These are phyloP conservation scores for Rissa tridactyla DNA, from an alignment of 2,113 vertebrate genomes.

Conservation along the genomic window DNA sequence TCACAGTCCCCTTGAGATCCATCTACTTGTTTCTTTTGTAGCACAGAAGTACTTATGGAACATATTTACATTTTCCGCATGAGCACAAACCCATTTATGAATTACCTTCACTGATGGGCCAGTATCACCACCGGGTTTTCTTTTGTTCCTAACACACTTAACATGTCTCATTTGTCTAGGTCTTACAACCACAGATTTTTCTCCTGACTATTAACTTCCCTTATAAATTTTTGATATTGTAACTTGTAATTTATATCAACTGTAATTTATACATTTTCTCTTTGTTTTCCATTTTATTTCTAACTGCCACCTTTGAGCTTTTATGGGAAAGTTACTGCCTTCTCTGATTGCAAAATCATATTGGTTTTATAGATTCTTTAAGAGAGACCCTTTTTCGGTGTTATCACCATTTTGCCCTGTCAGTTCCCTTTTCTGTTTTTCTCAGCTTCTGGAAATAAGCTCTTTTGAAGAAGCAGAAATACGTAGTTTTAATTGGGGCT, in stretches of 20 bases:
- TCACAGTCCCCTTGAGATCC: neutral
- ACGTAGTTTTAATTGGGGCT: neutral
- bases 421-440: neutral
- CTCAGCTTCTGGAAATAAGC: neutral
- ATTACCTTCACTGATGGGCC: neutral
- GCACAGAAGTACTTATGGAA: neutral
- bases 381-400: accelerated
- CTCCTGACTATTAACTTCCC: neutral
- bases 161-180: neutral
- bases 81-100: neutral
- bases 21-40: neutral
- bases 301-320: neutral
- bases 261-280: neutral
- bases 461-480: neutral
- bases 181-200: neutral
- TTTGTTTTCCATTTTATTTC: neutral
- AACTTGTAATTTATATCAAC: neutral
- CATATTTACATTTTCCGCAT: neutral
- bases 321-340: neutral
- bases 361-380: neutral
- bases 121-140: neutral
- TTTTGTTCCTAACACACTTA: neutral
- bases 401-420: neutral
- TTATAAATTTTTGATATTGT: neutral
- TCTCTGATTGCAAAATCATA: neutral